Percentiles rank a stretch among this genome's conserved stretches.
Conservation (phyloP, 2,888 invertebrate genomes). For the Linhomoeus sp. region DNA sequence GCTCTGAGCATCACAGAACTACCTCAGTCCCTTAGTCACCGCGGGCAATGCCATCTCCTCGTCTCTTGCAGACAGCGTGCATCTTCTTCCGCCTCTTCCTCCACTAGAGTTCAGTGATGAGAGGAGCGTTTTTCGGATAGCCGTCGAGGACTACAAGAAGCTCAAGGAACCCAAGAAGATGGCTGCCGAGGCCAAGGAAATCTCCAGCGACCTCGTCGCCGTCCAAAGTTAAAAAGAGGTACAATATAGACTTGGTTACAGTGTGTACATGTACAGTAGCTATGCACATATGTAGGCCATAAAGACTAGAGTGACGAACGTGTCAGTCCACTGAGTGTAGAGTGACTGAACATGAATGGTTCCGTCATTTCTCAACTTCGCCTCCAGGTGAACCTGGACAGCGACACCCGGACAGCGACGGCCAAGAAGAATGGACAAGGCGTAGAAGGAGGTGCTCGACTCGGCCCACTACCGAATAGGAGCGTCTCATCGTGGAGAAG, state of each 20-base stretch:
- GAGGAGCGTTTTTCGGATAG: constrained; percentile 40
- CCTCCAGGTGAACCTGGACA: constrained; percentile 36
- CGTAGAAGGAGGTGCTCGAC: constrained; percentile 34
- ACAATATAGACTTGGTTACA: too few species aligned
- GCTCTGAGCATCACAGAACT: neutral
- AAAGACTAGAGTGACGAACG: too few species aligned
- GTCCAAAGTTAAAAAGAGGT: constrained; percentile 38
- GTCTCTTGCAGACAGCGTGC: constrained; percentile 33
- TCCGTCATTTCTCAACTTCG: too few species aligned
- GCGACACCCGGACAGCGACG: constrained; percentile 31
- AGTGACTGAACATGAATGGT: too few species aligned
- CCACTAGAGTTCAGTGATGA: constrained; percentile 39
- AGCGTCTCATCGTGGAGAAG: constrained; percentile 38
- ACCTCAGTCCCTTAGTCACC: too few species aligned
- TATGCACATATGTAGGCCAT: neutral
- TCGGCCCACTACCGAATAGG: constrained; percentile 37
- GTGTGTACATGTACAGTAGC: too few species aligned
- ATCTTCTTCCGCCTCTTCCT: constrained; percentile 37
- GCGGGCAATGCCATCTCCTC: neutral
- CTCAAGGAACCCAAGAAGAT: constrained; percentile 1
- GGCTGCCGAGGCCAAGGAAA: constrained; percentile 32
- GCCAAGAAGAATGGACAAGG: constrained; percentile 27
- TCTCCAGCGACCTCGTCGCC: constrained; percentile 37
- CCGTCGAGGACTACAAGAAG: constrained; percentile 36
- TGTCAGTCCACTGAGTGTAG: too few species aligned